Evolutionary conservation across 2,888 invertebrate genomes (phyloP).

Genomic region (Lithophane semibrunnea): DNA sequence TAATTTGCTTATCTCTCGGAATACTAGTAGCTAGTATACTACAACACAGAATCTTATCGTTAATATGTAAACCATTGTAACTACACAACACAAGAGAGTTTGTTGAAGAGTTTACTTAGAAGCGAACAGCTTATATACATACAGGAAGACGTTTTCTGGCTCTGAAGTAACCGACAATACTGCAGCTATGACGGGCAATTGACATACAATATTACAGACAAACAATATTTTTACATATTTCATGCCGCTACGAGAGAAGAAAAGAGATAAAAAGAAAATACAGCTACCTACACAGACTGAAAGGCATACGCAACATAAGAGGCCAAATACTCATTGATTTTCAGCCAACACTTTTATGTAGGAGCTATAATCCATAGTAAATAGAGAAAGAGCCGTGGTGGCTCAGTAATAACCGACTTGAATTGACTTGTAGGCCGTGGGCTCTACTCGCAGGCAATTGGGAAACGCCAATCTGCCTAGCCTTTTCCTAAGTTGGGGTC

Average conservation of each 20-base stretch:
- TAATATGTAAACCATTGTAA: conserved; percentile 7
- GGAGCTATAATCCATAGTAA: neutral
- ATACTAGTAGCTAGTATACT: conserved; percentile 11
- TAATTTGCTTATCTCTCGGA: conserved; percentile 38
- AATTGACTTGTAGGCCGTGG: neutral
- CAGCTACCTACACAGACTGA: neutral
- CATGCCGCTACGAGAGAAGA: neutral
- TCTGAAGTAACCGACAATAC: conserved; percentile 3
- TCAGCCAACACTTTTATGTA: neutral
- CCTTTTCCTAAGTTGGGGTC: no score
- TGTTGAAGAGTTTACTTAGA: conserved; percentile 1
- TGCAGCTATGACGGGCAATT: neutral
- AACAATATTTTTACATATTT: neutral
- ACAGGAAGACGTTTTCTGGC: neutral
- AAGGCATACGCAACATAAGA: no score
- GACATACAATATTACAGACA: neutral
- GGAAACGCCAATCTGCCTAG: neutral
- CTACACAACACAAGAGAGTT: neutral
- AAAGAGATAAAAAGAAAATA: neutral
- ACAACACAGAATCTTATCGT: conserved; percentile 28
- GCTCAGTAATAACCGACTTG: neutral
- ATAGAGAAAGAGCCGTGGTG: neutral
- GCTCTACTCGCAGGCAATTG: neutral
- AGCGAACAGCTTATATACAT: neutral
- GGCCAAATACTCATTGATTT: no score